Evolutionary conservation across 2,113 vertebrate genomes (phyloP), one percentile per base, ranked within the genome.

Genomic region (Uropsilus gracilis): DNA sequence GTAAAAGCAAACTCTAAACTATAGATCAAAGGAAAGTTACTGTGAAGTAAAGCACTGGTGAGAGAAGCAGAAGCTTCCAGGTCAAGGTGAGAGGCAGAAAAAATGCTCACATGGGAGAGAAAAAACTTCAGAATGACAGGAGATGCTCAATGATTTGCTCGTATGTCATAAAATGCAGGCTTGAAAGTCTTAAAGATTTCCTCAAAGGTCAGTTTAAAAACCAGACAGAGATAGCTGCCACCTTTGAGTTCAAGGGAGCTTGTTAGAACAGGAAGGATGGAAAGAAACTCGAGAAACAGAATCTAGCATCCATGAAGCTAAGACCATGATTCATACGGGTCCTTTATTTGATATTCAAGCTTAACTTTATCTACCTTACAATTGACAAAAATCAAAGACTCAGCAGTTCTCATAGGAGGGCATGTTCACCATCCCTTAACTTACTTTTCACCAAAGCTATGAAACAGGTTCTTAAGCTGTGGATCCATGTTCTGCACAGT

Each of bases 371-470:
- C 76, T 46, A 64, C 44, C 30, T 30, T 30, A 42, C 3, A 48
- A 14, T 28, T 63, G 24, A 71, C 17, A 39, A 86, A 91, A 87
- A 34, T 24, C 28, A 13, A 81, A 91, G 69, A 82, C 50, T 44
- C 73, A 16, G 20, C 39, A 46, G 37, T 92, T 66, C n/a, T 71
- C 30, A 57, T 26, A n/a, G 32, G 66, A 89, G 53, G 18, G 63
- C 69, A 44, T 22, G 76, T 28, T 77, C 39, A n/a, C 39, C 8
- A 20, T 61, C 55, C 39, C 12, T 59, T 64, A 30, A 64, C 13
- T 83, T 50, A 34, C 11, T 89, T 92, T 92, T 94, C 53, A 63
- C 59, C 50, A 81, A 78, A 86, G 66, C 44, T 26, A n/a, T 63
- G 46, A 89, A 63, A 9, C 11, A 64, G 59, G 37, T 75, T 86